phyloP scores from a whole-genome alignment of 2,113 vertebrate species.

The Felis chaus region DNA sequence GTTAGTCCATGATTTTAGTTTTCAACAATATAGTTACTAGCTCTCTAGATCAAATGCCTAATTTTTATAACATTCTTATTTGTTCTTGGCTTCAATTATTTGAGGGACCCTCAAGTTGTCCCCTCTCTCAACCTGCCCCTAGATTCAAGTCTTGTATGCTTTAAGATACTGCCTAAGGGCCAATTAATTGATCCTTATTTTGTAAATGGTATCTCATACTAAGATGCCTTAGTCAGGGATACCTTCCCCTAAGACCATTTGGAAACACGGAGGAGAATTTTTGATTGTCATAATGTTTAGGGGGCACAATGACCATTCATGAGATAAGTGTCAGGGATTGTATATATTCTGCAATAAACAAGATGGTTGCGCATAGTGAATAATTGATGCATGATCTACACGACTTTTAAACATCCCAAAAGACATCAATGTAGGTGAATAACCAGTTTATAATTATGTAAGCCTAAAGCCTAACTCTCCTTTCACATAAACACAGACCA shows the following conservation, averaged over 20 bases:
- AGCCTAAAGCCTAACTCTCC: constrained; percentile 3
- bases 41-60: background rate
- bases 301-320: background rate
- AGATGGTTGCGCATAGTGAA: background rate
- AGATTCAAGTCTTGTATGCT: background rate
- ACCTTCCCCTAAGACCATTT: background rate
- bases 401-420: background rate
- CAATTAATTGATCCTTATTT: background rate
- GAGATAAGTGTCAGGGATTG: background rate
- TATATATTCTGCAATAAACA: background rate
- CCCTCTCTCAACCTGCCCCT: background rate
- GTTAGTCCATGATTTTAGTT: background rate
- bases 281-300: background rate
- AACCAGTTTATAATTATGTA: constrained; percentile 14
- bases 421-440: background rate
- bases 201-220: background rate
- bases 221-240: background rate
- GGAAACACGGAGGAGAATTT: background rate
- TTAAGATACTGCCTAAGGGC: background rate
- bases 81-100: background rate
- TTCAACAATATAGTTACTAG: background rate
- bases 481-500: constrained; percentile 7
- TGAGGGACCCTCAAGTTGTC: background rate
- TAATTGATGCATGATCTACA: background rate
- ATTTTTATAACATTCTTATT: background rate